Evolutionary conservation across 2,113 vertebrate genomes (phyloP).

Genomic region (Psilopogon haemacephalus): DNA sequence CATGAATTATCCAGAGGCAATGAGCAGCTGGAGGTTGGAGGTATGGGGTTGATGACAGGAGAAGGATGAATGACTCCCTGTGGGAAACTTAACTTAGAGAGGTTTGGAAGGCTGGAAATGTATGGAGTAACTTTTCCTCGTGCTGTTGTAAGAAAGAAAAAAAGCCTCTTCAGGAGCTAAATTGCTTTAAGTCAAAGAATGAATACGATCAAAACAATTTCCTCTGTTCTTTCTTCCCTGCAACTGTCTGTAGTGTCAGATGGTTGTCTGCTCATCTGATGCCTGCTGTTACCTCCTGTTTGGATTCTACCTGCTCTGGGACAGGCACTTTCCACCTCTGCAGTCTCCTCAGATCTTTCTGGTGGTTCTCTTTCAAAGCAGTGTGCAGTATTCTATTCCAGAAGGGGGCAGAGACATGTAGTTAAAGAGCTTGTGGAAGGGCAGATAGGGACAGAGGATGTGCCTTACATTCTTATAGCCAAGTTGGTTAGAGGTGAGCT

Average conservation of each 20-base stretch:
- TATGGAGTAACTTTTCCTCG: not conserved
- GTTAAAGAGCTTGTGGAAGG: not conserved
- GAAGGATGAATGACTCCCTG: not conserved
- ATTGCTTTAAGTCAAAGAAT: not conserved
- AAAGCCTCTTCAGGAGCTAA: not conserved
- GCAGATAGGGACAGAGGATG: not conserved
- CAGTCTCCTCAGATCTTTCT: not conserved
- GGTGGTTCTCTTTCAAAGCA: not conserved
- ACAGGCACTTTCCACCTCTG: not conserved
- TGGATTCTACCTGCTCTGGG: not conserved
- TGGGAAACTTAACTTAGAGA: not conserved
- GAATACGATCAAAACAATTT: conserved; percentile 25
- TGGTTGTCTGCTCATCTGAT: not conserved
- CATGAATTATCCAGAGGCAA: not conserved
- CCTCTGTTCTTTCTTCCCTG: not conserved
- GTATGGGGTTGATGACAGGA: not conserved
- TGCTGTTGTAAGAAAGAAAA: not conserved
- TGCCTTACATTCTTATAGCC: not conserved
- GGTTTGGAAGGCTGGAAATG: not conserved
- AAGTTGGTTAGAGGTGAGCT: not conserved
- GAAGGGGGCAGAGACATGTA: not conserved
- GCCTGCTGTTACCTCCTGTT: not conserved
- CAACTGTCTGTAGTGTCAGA: not conserved
- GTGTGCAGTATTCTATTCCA: not conserved
- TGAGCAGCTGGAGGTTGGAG: not conserved